Evolutionary conservation across 2,888 invertebrate species (phyloP).

Genomic region (Nesidiocoris tenuis): DNA sequence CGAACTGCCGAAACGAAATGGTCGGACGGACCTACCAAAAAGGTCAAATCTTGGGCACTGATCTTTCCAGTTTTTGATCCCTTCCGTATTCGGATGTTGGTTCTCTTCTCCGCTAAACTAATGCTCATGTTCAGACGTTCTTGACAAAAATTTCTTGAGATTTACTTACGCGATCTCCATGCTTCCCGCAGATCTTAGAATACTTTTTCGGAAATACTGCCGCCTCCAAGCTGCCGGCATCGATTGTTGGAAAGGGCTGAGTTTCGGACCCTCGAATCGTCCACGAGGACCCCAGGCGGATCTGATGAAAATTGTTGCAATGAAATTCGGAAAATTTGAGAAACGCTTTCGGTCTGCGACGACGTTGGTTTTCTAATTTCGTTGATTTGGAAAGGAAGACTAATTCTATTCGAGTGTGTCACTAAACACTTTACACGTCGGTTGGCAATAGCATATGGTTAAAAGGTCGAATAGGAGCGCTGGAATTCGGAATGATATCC

Average conservation of each 20-base stretch:
- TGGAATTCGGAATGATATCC: not conserved
- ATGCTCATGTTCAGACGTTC: too few species aligned
- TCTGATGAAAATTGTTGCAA: not conserved
- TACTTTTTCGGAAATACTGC: conserved; percentile 33
- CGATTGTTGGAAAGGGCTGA: conserved; percentile 36
- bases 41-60: too few species aligned
- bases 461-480: not conserved
- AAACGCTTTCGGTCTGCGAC: not conserved
- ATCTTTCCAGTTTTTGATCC: too few species aligned
- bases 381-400: not conserved
- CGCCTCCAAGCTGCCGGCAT: conserved; percentile 35
- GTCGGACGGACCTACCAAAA: too few species aligned
- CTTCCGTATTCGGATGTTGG: too few species aligned
- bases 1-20: too few species aligned
- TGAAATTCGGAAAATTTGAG: not conserved
- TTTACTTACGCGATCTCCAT: conserved; percentile 35
- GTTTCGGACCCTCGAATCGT: conserved; percentile 5
- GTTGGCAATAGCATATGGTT: not conserved
- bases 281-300: conserved; percentile 19
- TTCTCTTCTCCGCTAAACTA: too few species aligned
- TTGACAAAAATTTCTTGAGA: too few species aligned
- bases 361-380: not conserved
- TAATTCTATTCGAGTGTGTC: not conserved
- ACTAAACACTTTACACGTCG: not conserved
- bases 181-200: conserved; percentile 33